A percentile compares a stretch with the other conserved stretches of the same genome.
These are phyloP conservation scores for Sebastes variabilis DNA, from an alignment of 2,797 vertebrate genomes.

Conservation along the genomic window DNA sequence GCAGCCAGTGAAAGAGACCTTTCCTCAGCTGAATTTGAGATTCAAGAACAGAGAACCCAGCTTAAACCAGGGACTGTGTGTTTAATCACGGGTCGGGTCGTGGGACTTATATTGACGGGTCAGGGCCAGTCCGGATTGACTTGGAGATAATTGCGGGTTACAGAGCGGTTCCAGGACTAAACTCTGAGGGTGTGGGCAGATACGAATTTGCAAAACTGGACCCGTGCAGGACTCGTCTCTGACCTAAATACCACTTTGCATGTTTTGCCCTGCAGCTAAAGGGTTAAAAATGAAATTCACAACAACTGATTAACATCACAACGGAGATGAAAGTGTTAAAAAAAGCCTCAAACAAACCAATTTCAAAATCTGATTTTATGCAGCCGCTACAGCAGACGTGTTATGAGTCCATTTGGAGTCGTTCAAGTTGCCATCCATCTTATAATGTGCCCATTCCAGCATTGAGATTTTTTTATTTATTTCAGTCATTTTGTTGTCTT, in stretches of 20 bases:
- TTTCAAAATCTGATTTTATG: constrained; percentile 35
- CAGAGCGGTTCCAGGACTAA: background rate
- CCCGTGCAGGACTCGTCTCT: background rate
- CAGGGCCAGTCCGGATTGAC: background rate
- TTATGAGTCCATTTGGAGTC: constrained; percentile 64
- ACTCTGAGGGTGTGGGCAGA: fast-evolving
- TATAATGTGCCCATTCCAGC: constrained; percentile 39
- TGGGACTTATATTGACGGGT: background rate
- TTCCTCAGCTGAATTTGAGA: fast-evolving
- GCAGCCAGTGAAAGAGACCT: background rate
- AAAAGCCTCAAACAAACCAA: constrained; percentile 26
- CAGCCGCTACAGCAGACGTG: constrained; percentile 48
- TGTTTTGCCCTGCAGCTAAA: background rate
- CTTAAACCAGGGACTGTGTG: background rate
- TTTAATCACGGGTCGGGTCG: background rate
- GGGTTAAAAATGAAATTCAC: background rate
- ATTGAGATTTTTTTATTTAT: constrained; percentile 21
- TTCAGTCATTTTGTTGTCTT: constrained; percentile 64
- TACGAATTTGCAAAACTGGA: background rate
- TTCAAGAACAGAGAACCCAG: background rate
- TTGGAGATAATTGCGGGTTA: background rate
- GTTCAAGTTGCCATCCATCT: constrained; percentile 53
- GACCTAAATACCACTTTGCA: background rate
- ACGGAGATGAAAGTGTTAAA: constrained; percentile 43
- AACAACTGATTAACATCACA: constrained; percentile 10